Evolutionary conservation across 2,888 invertebrate species (phyloP), one percentile per base, ranked within the genome.

Genomic region (Herminia tarsipennalis): DNA sequence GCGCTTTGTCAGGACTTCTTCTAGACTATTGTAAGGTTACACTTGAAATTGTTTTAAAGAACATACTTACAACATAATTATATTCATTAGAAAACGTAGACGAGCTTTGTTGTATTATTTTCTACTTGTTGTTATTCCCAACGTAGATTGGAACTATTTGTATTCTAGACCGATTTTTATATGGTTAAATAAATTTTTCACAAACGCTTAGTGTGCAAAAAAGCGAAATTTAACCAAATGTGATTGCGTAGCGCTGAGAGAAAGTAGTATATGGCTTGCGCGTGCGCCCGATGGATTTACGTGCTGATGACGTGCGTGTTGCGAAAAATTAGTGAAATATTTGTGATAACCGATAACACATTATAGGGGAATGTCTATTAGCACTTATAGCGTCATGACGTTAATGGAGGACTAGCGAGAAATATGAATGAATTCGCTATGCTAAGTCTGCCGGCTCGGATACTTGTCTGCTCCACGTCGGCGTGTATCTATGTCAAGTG

Each of bases 171-270:
- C 17, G 24, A 22, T 34, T 24, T 47, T 35, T 41, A 34, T 30
- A 46, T 33, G 28, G 12, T 30, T 13, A 38, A 56, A 56, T 52
- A 38, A 33, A 58, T 56, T 58, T 56, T 51, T 41, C 50, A 53
- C 55, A 42, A 44, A 35, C 43, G 47, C 46, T 49, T 58, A 56
- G 66, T 74, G 66, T 72, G 80, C 76, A 78, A 82, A 80, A 78
- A 81, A 75, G 78, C 82, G 78, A 82, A 82, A 80, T 81, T 79
- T 70, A 76, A 74, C 68, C 73, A 71, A 78, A 73, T 76, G 71
- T 59, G 74, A 73, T 81, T 81, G 77, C 83, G 81, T 77, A 69
- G 69, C 62, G 60, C 63, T 28, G 62, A 73, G 81, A 81, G 85
- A 86, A 86, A 86, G 85, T 83, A 72, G 61, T 67, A 73, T 76